Base-by-base conservation (phyloP, 2,888 invertebrate genomes). In the Stratiomys singularior region DNA sequence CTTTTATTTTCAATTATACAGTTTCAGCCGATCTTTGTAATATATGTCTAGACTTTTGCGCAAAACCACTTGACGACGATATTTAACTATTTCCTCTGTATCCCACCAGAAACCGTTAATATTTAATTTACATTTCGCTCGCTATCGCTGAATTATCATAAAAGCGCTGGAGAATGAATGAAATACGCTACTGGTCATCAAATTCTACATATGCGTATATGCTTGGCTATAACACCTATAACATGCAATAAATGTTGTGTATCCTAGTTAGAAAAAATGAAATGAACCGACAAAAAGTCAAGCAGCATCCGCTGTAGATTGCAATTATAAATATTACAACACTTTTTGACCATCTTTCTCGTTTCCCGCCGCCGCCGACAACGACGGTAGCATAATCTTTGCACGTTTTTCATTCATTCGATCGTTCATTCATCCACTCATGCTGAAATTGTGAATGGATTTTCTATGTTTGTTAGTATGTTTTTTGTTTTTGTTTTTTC, bases 271-370 rank as follows among this genome's bases (percentile, higher is more conserved):
- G 37, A 37, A 37, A 18, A 37, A 30, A n/a, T n/a, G n/a, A 66
- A 44, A 66, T 18, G 13, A 1, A 18, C 44, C 44, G 30, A 71
- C 71, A 74, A 58, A 74, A 74, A 58, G n/a, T n/a, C 74, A 60
- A 74, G 21, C 74, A 74, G 74, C 74, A 74, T 74, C 74, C 74
- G 74, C 44, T 60, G 60, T 25, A 28, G 58, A 30, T 74, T 74
- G 74, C 74, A 74, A 74, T 74, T 74, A 74, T 69, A 69, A 69
- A 69, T 58, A 74, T 74, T 60, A 58, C 58, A 74, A 44, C 72
- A 72, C 72, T 28, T 58, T 58, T 58, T 58, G 74, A 74, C 18
- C 74, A 60, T 74, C 60, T n/a, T 27, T 25, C n/a, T 28, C 58
- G 28, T 52, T 28, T 56, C 15, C n/a, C n/a, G 37, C 18, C 37